Conservation (phyloP, 92 coral and sea anemone genomes). For the Porites lobata region DNA sequence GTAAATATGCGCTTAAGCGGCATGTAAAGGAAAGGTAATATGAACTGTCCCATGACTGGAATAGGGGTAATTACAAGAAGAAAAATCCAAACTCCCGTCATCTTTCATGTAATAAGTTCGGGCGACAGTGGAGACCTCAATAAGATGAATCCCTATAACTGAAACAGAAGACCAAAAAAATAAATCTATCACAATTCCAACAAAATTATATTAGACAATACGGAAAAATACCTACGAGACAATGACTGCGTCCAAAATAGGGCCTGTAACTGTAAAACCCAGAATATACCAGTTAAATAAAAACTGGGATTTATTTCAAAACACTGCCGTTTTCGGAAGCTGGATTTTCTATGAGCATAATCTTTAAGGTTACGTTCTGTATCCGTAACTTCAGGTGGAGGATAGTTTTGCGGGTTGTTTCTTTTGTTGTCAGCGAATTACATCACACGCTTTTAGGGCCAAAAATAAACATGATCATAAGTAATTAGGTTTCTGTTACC, state of each 20-base stretch:
- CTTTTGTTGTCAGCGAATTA: neutral
- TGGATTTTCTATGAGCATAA: too few species aligned
- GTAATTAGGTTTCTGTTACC: too few species aligned
- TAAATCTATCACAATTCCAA: neutral
- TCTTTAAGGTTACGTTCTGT: neutral
- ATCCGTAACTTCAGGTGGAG: neutral
- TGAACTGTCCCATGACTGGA: slow-evolving; percentile 12
- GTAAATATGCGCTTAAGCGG: neutral
- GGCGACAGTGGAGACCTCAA: neutral
- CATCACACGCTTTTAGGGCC: neutral
- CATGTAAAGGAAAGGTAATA: slow-evolving; percentile 25
- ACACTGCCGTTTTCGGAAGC: too few species aligned
- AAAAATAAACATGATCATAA: too few species aligned
- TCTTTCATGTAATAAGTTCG: neutral
- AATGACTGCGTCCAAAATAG: neutral
- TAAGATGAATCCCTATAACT: neutral
- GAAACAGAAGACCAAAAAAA: neutral
- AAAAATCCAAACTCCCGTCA: neutral
- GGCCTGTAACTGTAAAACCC: too few species aligned
- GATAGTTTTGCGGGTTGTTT: neutral
- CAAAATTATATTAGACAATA: neutral
- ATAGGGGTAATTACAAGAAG: neutral
- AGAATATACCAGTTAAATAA: too few species aligned
- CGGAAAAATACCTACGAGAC: neutral
- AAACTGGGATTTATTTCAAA: too few species aligned